Conservation (phyloP, 2,113 vertebrate species). For the Scartelaos histophorus region DNA sequence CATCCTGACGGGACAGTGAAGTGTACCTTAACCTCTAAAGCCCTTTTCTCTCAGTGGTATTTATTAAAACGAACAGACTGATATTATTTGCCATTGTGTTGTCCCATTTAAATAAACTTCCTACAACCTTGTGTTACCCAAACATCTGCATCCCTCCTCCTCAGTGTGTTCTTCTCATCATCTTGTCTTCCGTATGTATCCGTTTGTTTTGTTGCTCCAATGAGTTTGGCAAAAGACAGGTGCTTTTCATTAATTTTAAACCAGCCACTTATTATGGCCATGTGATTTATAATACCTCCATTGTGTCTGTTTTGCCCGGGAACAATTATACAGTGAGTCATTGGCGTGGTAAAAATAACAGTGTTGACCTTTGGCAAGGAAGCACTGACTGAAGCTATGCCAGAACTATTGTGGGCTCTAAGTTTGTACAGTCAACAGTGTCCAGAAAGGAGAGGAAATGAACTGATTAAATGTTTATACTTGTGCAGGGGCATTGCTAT, state of each 20-base stretch:
- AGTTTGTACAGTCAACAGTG: conserved; percentile 4
- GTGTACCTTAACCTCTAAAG: no score
- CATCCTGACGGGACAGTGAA: no score
- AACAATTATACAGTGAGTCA: conserved; percentile 28
- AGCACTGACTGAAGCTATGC: conserved; percentile 34
- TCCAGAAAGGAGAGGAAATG: conserved; percentile 19
- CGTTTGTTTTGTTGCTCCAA: conserved; percentile 43
- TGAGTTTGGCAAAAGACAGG: conserved; percentile 29
- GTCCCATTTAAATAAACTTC: conserved; percentile 10
- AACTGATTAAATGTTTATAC: conserved; percentile 30
- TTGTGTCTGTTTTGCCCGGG: conserved; percentile 28
- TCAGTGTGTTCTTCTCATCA: conserved; percentile 5
- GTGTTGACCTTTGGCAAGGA: conserved; percentile 49
- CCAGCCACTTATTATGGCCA: conserved; percentile 33
- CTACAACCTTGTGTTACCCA: conserved; percentile 7
- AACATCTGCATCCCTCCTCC: conserved; percentile 41
- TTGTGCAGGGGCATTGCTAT: not conserved
- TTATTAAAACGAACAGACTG: not conserved
- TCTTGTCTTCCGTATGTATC: conserved; percentile 1
- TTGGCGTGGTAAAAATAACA: conserved; percentile 35
- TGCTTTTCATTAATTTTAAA: conserved; percentile 35
- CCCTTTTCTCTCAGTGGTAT: not conserved
- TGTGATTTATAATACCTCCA: conserved; percentile 32
- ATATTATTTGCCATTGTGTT: not conserved
- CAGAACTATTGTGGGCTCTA: conserved; percentile 36